Base-by-base conservation (phyloP, 2,797 vertebrate species). In the Sebastes kiyomatsui region DNA sequence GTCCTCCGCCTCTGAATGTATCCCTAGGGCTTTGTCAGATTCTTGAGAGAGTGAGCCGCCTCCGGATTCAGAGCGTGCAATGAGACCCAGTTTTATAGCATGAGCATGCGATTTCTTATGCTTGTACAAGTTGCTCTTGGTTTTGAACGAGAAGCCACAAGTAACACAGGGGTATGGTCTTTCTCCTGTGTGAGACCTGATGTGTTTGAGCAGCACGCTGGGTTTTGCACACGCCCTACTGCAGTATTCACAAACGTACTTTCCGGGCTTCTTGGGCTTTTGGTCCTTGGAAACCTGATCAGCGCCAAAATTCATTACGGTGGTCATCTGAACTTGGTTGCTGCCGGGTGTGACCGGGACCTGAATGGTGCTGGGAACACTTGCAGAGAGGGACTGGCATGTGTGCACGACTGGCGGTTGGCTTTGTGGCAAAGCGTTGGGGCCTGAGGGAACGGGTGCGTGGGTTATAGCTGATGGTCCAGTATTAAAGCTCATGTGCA, bases 61-160 rank as follows among this genome's bases (percentile, higher is more conserved):
- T 77, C 96, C 94, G 2, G 97, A 96, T 89, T 98, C 99, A 1
- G 97, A 96, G 0, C 97, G 97, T 6, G 96, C 93, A 67, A 97
- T 97, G 20, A 99, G 97, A 23, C 97, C 98, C 69, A 99, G 96
- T 91, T 99, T 99, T 87, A 99, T 98, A 23, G 97, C 97, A 6
- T 99, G 99, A 1, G 98, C 98, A 16, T 99, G 98, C 27, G 99
- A 99, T 68, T 99, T 99, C 93, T 99, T 99, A 97, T 99, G 99
- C 96, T 99, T 99, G 91, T 99, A 99, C 59, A 99, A 92, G 90
- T 99, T 99, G 91, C 98, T 99, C 95, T 99, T 99, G 83, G 99
- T 99, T 94, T 99, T 99, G 92, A 99, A 99, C 0, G 99, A 99
- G 94, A 99, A 99, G 28, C 98, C 98, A 86, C 99, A 99, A 0